Evolutionary conservation across 23 tunicate genomes (phyloP).

Genomic region (Phallusia fumigata): DNA sequence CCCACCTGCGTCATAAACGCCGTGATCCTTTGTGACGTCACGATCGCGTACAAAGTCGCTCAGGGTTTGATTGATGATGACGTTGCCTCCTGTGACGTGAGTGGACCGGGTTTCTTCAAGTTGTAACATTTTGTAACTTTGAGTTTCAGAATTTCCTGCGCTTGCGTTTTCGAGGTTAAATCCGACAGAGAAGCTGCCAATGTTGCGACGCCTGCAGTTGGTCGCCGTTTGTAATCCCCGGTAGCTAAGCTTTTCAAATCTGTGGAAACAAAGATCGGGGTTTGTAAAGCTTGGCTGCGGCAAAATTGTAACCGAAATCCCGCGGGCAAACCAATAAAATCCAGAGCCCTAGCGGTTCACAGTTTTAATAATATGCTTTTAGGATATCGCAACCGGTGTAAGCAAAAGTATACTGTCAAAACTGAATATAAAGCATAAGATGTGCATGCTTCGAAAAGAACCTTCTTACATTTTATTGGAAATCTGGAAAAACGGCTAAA

Average conservation of each 20-base stretch:
- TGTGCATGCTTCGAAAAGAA: too few species aligned
- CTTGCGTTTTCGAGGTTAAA: neutral
- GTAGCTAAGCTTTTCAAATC: neutral
- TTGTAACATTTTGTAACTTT: constrained; percentile 14
- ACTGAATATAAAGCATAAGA: too few species aligned
- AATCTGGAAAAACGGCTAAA: too few species aligned
- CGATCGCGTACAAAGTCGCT: constrained; percentile 28
- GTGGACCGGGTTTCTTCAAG: constrained; percentile 3
- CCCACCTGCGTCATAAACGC: constrained; percentile 11
- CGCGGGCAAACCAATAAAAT: too few species aligned
- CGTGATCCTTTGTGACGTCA: constrained; percentile 8
- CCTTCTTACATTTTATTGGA: too few species aligned
- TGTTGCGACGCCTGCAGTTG: constrained; percentile 2
- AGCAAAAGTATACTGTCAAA: too few species aligned
- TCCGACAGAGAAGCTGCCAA: neutral
- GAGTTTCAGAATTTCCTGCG: neutral
- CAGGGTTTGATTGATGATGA: constrained; percentile 21
- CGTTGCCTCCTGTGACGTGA: constrained; percentile 15
- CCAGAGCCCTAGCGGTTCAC: too few species aligned
- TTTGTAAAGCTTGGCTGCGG: too few species aligned
- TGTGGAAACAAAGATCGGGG: neutral
- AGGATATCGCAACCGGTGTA: too few species aligned
- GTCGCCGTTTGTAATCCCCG: neutral
- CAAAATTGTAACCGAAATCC: too few species aligned
- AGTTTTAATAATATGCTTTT: too few species aligned